Base-by-base conservation (phyloP, 2,888 invertebrate genomes). In the Blastobasis adustella region DNA sequence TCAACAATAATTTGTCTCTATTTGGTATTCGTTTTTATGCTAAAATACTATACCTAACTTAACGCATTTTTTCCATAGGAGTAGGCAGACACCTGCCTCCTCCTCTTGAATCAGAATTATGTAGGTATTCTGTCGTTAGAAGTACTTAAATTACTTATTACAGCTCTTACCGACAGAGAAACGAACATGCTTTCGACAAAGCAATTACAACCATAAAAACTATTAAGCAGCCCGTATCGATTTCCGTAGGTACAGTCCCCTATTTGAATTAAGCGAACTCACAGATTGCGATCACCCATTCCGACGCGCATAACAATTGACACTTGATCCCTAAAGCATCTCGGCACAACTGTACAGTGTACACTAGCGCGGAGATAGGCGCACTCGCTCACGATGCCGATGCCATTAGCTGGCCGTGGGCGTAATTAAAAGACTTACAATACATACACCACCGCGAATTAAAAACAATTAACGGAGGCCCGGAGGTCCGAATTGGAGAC, bases 381-480 rank as follows among this genome's bases (percentile, higher is more conserved):
- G 71, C 74, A 61, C 62, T 69, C 74, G 71, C 71, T 67, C 82
- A 81, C 81, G 80, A 76, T 61, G 70, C 82, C 81, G 80, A 76
- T 61, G 70, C 82, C 83, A 83, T 85, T 84, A 85, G 79, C 76
- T 67, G 56, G 61, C 69, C 76, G 85, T 85, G 79, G 84, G 79
- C 81, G 86, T 86, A 87, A 87, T 86, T 87, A 87, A 85, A 82
- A 86, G 79, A 83, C 76, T 74, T 80, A 84, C 84, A 85, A 82
- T 78, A 79, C 82, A 82, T 78, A 79, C 82, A 72, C 69, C 72
- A 71, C 72, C 69, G 77, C 74, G 82, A 84, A 86, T 85, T 86
- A 84, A 86, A 86, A 86, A 85, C 85, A 86, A 86, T 86, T 85
- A 86, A 84, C 82, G 79, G 61, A 65, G 61, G 58, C 65, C 81